phyloP scores from a whole-genome alignment of 2,797 vertebrate species.

The Alauda arvensis region DNA sequence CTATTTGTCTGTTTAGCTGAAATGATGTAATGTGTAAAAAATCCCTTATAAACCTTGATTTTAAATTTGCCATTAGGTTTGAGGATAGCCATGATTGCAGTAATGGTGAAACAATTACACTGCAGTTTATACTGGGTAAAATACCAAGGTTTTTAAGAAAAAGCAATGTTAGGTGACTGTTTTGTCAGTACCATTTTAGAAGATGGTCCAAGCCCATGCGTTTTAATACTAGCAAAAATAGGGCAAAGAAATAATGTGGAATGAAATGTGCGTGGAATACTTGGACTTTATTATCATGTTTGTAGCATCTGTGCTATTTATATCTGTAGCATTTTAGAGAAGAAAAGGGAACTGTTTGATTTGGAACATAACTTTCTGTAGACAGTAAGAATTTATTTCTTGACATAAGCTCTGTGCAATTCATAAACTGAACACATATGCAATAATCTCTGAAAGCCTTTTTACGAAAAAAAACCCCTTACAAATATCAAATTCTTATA shows the following conservation, averaged over 20 bases:
- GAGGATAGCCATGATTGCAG: neutral
- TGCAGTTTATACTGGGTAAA: neutral
- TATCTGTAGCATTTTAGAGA: neutral
- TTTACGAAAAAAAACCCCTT: fast-evolving
- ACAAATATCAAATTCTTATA: neutral
- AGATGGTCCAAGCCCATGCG: neutral
- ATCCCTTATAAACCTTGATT: neutral
- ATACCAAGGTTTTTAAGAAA: neutral
- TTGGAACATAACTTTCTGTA: neutral
- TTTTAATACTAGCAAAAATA: neutral
- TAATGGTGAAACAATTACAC: neutral
- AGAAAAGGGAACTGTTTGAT: neutral
- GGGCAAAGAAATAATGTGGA: neutral
- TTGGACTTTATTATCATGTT: neutral
- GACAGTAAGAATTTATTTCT: too few species aligned
- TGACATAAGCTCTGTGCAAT: neutral
- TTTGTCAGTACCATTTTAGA: neutral
- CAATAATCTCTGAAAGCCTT: neutral
- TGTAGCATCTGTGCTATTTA: neutral
- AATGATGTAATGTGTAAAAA: neutral
- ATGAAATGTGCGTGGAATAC: neutral
- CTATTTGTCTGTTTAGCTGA: neutral
- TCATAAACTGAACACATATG: neutral
- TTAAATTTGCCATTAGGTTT: neutral
- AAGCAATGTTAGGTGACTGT: neutral